Conservation (phyloP, 2,888 invertebrate genomes). For the Sthenelais limicola region DNA sequence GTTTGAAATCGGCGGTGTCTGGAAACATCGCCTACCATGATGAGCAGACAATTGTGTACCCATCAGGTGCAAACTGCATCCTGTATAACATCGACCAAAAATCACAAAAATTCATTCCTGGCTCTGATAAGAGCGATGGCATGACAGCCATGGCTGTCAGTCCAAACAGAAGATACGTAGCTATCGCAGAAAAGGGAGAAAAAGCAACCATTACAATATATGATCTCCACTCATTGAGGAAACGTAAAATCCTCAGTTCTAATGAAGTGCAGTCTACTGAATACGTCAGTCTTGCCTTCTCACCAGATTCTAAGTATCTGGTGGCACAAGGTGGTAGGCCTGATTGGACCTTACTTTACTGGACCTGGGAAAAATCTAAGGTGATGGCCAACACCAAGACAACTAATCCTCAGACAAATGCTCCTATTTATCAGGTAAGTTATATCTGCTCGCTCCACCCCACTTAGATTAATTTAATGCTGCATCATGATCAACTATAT, state of each 20-base stretch:
- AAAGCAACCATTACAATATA: constrained; percentile 73
- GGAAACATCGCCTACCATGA: constrained; percentile 72
- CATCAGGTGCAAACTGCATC: constrained; percentile 73
- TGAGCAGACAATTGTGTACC: constrained; percentile 73
- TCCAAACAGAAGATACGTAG: constrained; percentile 72
- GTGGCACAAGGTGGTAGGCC: constrained; percentile 87
- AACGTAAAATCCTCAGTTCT: constrained; percentile 71
- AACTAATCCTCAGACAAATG: constrained; percentile 69
- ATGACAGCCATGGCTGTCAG: constrained; percentile 73
- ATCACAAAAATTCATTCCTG: constrained; percentile 72
- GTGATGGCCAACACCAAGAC: constrained; percentile 84
- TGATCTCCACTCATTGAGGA: constrained; percentile 72
- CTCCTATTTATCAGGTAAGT: constrained; percentile 78
- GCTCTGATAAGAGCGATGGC: constrained; percentile 72
- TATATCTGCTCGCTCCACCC: too few relatives aligned
- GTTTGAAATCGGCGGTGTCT: constrained; percentile 69
- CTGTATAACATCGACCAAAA: constrained; percentile 74
- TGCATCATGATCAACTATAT: too few relatives aligned
- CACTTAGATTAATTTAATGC: too few relatives aligned
- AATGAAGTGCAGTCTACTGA: constrained; percentile 75
- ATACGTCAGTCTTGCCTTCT: constrained; percentile 83
- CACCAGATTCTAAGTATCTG: constrained; percentile 86
- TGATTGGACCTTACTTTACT: constrained; percentile 84
- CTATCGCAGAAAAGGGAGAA: constrained; percentile 72
- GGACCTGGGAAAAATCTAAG: constrained; percentile 76